phyloP scores from a whole-genome alignment of 1,140 invertebrate species.

The Neodiprion fabricii region DNA sequence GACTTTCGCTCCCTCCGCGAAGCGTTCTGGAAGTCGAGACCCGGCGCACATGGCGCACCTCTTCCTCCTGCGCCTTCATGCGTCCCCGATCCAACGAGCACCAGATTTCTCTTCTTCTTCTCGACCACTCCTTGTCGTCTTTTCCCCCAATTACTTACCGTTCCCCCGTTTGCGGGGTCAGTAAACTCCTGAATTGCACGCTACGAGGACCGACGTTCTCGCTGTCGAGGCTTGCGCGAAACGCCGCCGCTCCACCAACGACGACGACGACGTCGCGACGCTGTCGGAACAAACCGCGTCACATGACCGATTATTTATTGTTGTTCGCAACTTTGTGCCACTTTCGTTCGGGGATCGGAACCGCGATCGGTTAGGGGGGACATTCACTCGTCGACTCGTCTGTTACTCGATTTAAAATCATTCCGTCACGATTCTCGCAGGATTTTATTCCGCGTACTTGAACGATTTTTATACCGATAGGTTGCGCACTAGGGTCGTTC shows the following conservation, averaged over 20 bases:
- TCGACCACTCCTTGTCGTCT: constrained; percentile 57
- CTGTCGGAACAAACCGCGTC: background rate
- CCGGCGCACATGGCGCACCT: constrained; percentile 35
- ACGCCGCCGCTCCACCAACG: no score
- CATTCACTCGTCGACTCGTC: no score
- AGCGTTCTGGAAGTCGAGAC: constrained; percentile 34
- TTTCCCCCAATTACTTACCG: constrained; percentile 15
- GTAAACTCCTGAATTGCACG: constrained; percentile 8
- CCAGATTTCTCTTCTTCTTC: constrained; percentile 64
- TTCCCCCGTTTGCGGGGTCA: background rate
- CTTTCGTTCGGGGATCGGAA: no score
- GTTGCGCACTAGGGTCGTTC: no score
- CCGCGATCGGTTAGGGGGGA: no score
- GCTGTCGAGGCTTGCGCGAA: constrained; percentile 5
- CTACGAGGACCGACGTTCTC: constrained; percentile 11
- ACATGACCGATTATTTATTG: no score
- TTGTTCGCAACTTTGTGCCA: no score
- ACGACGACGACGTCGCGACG: background rate
- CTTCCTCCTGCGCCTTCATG: constrained; percentile 50
- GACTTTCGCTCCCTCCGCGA: constrained; percentile 41
- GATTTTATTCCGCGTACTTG: no score
- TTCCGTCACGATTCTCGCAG: no score
- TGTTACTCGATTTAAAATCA: no score
- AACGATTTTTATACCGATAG: no score
- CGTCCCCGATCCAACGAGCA: constrained; percentile 55